Evolutionary conservation across 2,113 vertebrate genomes (phyloP).

Genomic region (Colossoma macropomum): DNA sequence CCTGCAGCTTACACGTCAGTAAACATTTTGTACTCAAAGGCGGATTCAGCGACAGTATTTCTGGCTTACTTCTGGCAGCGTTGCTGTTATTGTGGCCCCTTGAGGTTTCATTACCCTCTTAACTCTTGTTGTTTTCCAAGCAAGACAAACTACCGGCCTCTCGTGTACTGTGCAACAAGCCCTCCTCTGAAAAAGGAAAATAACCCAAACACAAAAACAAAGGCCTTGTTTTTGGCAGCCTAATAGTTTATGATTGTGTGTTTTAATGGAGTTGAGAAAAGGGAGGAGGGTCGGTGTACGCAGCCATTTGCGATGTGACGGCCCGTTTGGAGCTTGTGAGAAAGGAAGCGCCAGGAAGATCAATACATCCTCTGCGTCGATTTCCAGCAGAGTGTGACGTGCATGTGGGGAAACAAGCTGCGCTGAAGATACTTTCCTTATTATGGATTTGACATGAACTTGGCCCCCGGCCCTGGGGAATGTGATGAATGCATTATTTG

Average conservation of each 20-base stretch:
- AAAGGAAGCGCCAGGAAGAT: conserved; percentile 94
- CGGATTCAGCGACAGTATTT: conserved; percentile 13
- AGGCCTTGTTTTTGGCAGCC: conserved; percentile 74
- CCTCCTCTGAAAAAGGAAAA: conserved; percentile 29
- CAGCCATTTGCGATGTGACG: conserved; percentile 58
- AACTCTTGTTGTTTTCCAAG: conserved; percentile 50
- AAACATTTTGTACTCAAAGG: conserved; percentile 35
- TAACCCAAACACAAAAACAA: conserved; percentile 63
- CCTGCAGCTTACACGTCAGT: neutral
- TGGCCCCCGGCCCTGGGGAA: conserved; percentile 87
- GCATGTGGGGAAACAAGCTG: conserved; percentile 86
- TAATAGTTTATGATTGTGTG: conserved; percentile 80
- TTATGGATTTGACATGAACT: conserved; percentile 96
- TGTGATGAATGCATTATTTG: conserved; percentile 97
- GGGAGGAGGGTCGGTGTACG: conserved; percentile 56
- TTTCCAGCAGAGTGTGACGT: conserved; percentile 93
- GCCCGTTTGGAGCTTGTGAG: conserved; percentile 90
- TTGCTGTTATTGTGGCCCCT: conserved; percentile 27
- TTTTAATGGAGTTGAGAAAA: conserved; percentile 73
- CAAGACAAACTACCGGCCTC: conserved; percentile 53
- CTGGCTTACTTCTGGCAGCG: neutral
- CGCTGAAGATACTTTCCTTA: conserved; percentile 89
- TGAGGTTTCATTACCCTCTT: conserved; percentile 40
- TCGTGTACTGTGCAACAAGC: conserved; percentile 53
- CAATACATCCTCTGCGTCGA: conserved; percentile 94